Evolutionary conservation across 2,113 vertebrate genomes (phyloP), one percentile per base, ranked within the genome.

Genomic region (Myotis lucifugus): DNA sequence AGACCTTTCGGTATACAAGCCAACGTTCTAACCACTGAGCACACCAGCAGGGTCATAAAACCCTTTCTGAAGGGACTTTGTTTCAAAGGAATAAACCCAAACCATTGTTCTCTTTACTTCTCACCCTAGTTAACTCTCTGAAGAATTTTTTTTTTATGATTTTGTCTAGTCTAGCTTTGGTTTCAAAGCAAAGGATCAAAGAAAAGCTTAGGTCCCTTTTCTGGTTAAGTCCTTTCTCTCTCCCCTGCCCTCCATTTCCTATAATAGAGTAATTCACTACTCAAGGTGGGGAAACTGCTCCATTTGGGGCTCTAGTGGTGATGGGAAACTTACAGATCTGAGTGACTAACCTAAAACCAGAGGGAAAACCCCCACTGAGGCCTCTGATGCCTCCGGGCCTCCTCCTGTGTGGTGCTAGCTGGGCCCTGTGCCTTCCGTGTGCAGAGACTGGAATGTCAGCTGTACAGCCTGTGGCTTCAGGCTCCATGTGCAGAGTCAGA

Each of bases 101-200:
- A 48, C 14, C 27, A 23, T 48, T 72, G 6, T 37, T 12, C 23
- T 67, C 46, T 92, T 66, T 18, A 17, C 32, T 54, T 88, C 12
- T 76, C 72, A 92, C 23, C 69, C 27, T 32, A 48, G 79, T 67
- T 67, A 54, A 92, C 25, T 90, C 82, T 69, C 15, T 27, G 6
- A 87, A 50, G 52, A 74, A 18, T 61, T 50, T 66, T 69, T 61
- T 11, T n/a, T 11, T n/a, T 32, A 17, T 70, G 40, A 69, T 88
- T 96, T 87, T 61, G 3, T 77, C 46, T 46, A 46, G 34, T 56
- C 37, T 59, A 5, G 69, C 78, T 73, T 82, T 85, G 15, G 56
- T 88, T 79, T 88, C 70, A 83, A 78, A 91, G 67, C 48, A 85
- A 50, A 66, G n/a, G 73, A 34, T 54, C 34, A 72, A 85, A 90